Percentiles rank a stretch among this genome's conserved stretches.
Evolutionary conservation across 2,888 invertebrate species (phyloP).

Genomic region (Fabriciana adippe): DNA sequence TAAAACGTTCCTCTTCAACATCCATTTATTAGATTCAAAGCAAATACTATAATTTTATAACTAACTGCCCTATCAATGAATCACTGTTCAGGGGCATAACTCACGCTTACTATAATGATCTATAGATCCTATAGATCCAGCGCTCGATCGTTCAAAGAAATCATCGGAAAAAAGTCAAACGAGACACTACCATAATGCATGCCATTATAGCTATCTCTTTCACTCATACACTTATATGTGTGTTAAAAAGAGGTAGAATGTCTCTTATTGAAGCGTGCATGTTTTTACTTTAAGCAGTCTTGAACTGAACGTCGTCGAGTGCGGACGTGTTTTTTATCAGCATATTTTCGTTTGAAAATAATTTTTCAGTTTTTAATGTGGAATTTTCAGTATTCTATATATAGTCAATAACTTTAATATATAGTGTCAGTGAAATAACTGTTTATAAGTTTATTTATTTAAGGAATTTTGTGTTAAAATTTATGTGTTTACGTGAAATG

Average conservation of each 20-base stretch:
- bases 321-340: constrained; percentile 42
- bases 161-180: constrained; percentile 70
- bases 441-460: constrained; percentile 11
- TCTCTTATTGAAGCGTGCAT: constrained; percentile 60
- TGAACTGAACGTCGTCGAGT: constrained; percentile 38
- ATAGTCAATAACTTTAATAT: constrained; percentile 10
- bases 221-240: constrained; percentile 29
- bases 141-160: constrained; percentile 72
- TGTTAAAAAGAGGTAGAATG: constrained; percentile 49
- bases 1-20: constrained; percentile 33
- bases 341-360: constrained; percentile 7
- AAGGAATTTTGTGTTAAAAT: constrained; percentile 45
- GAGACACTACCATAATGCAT: constrained; percentile 72
- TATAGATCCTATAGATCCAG: constrained; percentile 68
- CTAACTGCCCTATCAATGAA: constrained; percentile 57
- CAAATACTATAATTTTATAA: constrained; percentile 51
- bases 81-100: constrained; percentile 63
- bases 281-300: constrained; percentile 55
- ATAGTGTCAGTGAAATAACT: background rate
- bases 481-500: constrained; percentile 47
- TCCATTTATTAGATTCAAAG: constrained; percentile 39
- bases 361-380: constrained; percentile 25
- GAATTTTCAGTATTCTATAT: background rate
- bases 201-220: constrained; percentile 66
- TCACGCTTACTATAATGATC: constrained; percentile 70